Evolutionary conservation across 2,797 vertebrate species (phyloP).

Genomic region (Pangasius macronema): DNA sequence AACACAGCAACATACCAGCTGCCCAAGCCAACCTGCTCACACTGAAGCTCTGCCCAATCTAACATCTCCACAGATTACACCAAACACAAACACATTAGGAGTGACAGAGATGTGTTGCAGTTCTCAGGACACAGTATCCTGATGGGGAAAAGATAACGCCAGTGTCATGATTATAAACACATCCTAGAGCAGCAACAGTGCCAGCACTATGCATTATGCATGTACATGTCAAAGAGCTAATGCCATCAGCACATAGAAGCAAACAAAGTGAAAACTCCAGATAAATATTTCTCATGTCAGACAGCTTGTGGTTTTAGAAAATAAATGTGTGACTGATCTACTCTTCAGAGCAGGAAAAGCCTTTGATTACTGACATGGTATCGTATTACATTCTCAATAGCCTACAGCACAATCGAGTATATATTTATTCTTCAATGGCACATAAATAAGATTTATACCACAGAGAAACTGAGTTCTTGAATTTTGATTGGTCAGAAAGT

Average conservation of each 20-base stretch:
- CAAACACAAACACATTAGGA: conserved; percentile 8
- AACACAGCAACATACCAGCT: conserved; percentile 2
- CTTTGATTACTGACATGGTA: conserved; percentile 2
- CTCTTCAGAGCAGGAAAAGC: conserved; percentile 4
- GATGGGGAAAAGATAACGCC: not conserved
- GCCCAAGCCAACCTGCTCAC: not conserved
- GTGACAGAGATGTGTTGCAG: conserved; percentile 2
- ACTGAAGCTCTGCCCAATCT: not conserved
- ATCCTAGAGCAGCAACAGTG: not conserved
- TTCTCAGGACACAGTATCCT: conserved; percentile 4
- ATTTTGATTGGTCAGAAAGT: not conserved
- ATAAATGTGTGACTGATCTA: conserved; percentile 16
- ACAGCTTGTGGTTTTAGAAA: not conserved
- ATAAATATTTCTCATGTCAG: conserved; percentile 11
- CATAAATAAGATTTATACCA: not conserved
- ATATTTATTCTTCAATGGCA: too few species aligned
- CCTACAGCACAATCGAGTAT: not conserved
- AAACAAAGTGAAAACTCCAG: not conserved
- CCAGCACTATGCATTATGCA: not conserved
- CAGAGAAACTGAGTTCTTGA: not conserved
- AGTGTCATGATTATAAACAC: not conserved
- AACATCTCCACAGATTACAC: conserved; percentile 11
- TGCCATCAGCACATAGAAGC: not conserved
- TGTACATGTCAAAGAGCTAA: not conserved
- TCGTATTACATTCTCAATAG: not conserved